phyloP scores from a whole-genome alignment of 2,113 vertebrate genomes.

The Sinocyclocheilus anshuiensis region DNA sequence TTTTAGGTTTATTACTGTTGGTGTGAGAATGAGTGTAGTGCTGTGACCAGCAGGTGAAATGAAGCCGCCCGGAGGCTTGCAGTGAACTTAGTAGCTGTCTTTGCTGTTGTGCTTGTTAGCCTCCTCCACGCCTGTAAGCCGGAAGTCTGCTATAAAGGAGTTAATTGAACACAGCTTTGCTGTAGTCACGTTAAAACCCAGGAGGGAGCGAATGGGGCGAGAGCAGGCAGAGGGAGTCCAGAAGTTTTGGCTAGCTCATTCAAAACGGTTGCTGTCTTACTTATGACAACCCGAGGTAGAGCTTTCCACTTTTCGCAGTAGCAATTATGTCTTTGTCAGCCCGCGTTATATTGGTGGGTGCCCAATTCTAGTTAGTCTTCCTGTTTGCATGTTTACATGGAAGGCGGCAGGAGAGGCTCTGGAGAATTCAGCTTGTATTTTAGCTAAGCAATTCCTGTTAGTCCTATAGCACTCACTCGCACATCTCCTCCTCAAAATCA shows the following conservation, averaged over 20 bases:
- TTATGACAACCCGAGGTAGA: background rate
- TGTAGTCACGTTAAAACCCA: slow-evolving; percentile 41
- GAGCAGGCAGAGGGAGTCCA: slow-evolving; percentile 2
- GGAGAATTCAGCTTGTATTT: slow-evolving; percentile 4
- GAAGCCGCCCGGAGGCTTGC: slow-evolving; percentile 21
- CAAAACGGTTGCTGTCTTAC: background rate
- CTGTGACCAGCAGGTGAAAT: slow-evolving; percentile 39
- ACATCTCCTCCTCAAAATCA: background rate
- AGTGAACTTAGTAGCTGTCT: slow-evolving; percentile 32
- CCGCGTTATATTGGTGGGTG: background rate
- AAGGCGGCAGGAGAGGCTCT: background rate
- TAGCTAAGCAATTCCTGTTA: background rate
- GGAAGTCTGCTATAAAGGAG: slow-evolving; percentile 28
- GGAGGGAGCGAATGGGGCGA: background rate
- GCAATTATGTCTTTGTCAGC: slow-evolving; percentile 9
- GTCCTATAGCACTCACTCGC: background rate
- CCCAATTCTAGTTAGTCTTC: background rate
- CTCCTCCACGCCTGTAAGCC: slow-evolving; percentile 18
- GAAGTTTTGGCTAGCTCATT: slow-evolving; percentile 3
- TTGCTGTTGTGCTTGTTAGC: slow-evolving; percentile 26
- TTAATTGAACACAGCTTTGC: slow-evolving; percentile 53
- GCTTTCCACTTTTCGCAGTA: background rate
- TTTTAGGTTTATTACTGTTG: slow-evolving; percentile 5
- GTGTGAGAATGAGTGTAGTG: slow-evolving; percentile 23
- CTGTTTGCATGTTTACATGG: background rate